Conservation (phyloP, 1,140 invertebrate species). For the Ptiloglossa arizonensis region DNA sequence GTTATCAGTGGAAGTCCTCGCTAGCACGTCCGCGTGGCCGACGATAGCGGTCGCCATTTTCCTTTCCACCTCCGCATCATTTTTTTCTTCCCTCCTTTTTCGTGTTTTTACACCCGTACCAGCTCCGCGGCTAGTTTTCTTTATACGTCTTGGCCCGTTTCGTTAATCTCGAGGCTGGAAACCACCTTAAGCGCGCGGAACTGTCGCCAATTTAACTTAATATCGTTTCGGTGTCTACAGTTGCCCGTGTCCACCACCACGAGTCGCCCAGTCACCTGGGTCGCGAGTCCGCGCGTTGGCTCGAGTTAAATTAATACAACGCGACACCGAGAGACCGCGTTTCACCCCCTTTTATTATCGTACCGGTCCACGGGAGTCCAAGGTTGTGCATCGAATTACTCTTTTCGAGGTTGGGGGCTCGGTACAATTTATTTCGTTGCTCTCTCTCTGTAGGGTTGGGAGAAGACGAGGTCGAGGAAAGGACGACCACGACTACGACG, state of each 20-base stretch:
- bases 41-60: constrained; percentile 22
- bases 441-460: constrained; percentile 2
- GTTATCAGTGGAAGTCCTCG: constrained; percentile 52
- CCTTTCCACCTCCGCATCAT: background rate
- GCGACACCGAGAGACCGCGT: constrained; percentile 35
- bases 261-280: too few relatives aligned
- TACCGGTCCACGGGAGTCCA: constrained; percentile 29
- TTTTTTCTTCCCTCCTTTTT: background rate
- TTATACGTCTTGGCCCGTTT: constrained; percentile 33
- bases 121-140: background rate
- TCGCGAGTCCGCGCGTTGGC: too few relatives aligned
- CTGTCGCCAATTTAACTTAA: constrained; percentile 62
- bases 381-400: constrained; percentile 66
- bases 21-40: constrained; percentile 12
- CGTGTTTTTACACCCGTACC: background rate
- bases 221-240: constrained; percentile 43
- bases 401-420: constrained; percentile 18
- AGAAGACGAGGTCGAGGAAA: background rate
- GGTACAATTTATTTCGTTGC: constrained; percentile 39
- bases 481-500: background rate
- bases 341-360: constrained; percentile 62
- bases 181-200: constrained; percentile 2
- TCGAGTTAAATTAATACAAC: constrained; percentile 72
- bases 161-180: constrained; percentile 46
- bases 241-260: background rate